Conservation (phyloP, 2,113 vertebrate genomes). For the Prochilodus magdalenae region DNA sequence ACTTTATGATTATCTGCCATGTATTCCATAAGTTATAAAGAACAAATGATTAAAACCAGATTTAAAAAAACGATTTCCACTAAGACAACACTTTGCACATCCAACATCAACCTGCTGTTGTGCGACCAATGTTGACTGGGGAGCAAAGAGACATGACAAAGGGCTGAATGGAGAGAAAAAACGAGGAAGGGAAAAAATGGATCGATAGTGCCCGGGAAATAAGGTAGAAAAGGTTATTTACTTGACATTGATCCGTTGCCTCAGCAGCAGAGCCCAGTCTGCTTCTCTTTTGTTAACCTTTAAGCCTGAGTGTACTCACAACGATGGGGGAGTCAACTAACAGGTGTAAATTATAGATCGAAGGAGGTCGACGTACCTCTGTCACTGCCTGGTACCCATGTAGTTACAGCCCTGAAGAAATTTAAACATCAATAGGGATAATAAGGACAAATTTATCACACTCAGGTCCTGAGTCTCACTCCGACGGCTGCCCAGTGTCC, state of each 20-base stretch:
- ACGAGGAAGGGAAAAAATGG: constrained; percentile 79
- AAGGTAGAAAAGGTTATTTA: constrained; percentile 99
- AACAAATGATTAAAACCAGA: constrained; percentile 17
- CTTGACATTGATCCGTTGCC: constrained; percentile 98
- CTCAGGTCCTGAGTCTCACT: constrained; percentile 74
- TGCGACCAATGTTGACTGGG: constrained; percentile 74
- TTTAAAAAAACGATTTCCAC: too few species aligned
- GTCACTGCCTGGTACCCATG: constrained; percentile 88
- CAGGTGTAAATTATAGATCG: constrained; percentile 99
- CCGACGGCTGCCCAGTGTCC: constrained; percentile 79
- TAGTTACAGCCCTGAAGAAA: constrained; percentile 91
- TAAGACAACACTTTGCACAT: constrained; percentile 25
- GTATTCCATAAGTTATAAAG: background rate
- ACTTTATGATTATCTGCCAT: too few species aligned
- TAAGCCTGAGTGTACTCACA: constrained; percentile 94
- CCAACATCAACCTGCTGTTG: constrained; percentile 59
- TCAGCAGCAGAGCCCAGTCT: constrained; percentile 87
- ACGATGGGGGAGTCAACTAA: constrained; percentile 95
- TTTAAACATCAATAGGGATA: constrained; percentile 92
- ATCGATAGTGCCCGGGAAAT: constrained; percentile 99
- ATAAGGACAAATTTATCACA: constrained; percentile 92
- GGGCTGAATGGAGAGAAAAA: constrained; percentile 81
- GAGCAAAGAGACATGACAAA: constrained; percentile 86
- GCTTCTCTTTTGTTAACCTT: constrained; percentile 99
- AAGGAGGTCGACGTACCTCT: constrained; percentile 92